Evolutionary conservation across 2,888 invertebrate genomes (phyloP), one percentile per base, ranked within the genome.

Genomic region (Nemurella pictetii): DNA sequence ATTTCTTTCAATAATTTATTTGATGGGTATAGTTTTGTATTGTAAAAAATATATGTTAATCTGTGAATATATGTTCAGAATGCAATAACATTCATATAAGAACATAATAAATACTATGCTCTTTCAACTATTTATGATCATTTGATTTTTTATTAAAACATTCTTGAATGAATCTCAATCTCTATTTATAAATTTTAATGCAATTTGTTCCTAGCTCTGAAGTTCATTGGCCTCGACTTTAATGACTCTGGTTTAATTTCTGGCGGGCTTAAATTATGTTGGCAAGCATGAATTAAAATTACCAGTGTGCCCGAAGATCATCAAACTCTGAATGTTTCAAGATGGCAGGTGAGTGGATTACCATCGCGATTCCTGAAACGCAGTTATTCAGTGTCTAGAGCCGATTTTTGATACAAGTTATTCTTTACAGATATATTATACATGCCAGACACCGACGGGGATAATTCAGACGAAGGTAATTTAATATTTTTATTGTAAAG

Each of bases 331-430:
- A 55, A 55, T 86, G 86, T 86, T 86, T 85, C 85, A 86, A 86
- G 86, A 86, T 86, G 86, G 86, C 86, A 84, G 86, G 86, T 86
- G 84, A 86, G 86, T 86, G 80, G 26, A 55, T 55, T 55, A 55
- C 55, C 55, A 20, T 55, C 55, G 55, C 55, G 55, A 55, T 55
- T 55, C 55, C 9, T 55, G 20, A 55, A 20, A 55, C 55, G 55
- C 55, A 55, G 55, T 55, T 55, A 55, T 55, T 55, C 55, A 20
- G 55, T 55, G 55, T 55, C 20, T 55, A 55, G 55, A 55, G 12
- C 55, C 15, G 3, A 20, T 20, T 55, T 55, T 72, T 85, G 80
- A 85, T 36, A 80, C 29, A 29, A 35, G 72, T 80, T 84, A 32
- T 83, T 74, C 5, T 83, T 86, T 86, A 77, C 85, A 86, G 85